A percentile compares a stretch with the other conserved stretches of the same genome.
These are phyloP conservation scores for Steinernema feltiae DNA, from an alignment of 1,140 invertebrate species.

Conservation along the genomic window DNA sequence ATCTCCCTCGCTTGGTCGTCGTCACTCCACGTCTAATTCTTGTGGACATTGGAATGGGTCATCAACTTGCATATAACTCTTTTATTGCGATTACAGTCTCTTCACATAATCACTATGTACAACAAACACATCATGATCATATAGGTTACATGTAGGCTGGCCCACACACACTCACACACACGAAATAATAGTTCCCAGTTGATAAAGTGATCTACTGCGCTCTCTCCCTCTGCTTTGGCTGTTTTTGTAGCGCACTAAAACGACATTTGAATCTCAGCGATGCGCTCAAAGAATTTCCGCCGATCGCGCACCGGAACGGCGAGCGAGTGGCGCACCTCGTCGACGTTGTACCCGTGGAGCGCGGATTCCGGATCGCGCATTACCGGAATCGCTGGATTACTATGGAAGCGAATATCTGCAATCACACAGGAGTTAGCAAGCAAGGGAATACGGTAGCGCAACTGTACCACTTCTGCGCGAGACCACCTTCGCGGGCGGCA, in stretches of 20 bases:
- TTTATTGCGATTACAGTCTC: too few species aligned
- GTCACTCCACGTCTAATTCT: too few species aligned
- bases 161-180: too few species aligned
- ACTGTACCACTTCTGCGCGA: neutral
- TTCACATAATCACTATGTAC: too few species aligned
- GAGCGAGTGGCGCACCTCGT: conserved; percentile 38
- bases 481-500: neutral
- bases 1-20: too few species aligned
- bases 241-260: neutral
- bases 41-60: too few species aligned
- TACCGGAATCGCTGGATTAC: conserved; percentile 48
- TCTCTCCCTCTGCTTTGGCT: neutral
- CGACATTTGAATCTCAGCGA: conserved; percentile 45
- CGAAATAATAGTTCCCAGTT: too few species aligned
- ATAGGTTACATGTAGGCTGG: too few species aligned
- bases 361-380: conserved; percentile 25
- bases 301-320: conserved; percentile 48
- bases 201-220: too few species aligned
- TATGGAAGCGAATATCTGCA: conserved; percentile 55
- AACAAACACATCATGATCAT: too few species aligned
- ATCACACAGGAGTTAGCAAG: conserved; percentile 6
- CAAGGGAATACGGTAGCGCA: neutral
- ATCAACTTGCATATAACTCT: too few species aligned
- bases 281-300: conserved; percentile 52
- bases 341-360: conserved; percentile 14